Base-by-base conservation (phyloP, 1,140 invertebrate species). In the Subanguina moxae region DNA sequence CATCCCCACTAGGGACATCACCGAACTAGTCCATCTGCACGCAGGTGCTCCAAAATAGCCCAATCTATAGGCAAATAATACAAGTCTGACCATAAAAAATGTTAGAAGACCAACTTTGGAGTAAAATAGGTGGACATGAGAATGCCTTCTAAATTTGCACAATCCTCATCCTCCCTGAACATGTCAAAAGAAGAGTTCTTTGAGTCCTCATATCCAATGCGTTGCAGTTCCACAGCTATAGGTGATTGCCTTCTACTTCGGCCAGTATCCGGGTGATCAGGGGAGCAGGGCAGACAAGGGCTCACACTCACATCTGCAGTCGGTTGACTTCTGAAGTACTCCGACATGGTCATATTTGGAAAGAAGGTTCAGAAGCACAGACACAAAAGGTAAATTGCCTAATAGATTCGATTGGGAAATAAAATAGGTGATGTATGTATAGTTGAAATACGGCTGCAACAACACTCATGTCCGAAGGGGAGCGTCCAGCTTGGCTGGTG, bases 11-110 rank as follows among this genome's bases (percentile, higher is more conserved):
- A 72, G 64, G 17, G 74, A 28, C 13, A 72, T 72, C 27, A 72
- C 70, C 8, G 71, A 73, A 21, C 65, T 74, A 21, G 71, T 72
- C 19, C 68, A 75, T 15, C 71, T 72, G 48, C 72, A 72, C 25
- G 43, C 19, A 13, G 71, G 71, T 38, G 71, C 71, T 25, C 71
- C 71, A 48, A 72, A 72, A n/a, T 71, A 38, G n/a, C 72, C 72
- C 15, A 72, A 46, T 45, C 72, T 72, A 57, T 48, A 76, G 15
- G 70, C 19, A 25, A 73, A 61, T 19, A 61, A 21, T 61, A 13
- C 3, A 61, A 73, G 38, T 42, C n/a, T n/a, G n/a, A n/a, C n/a
- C n/a, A n/a, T n/a, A n/a, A n/a, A n/a, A n/a, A n/a, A n/a, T 38
- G 32, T 38, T 38, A 38, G 32, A 38, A 38, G 11, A 38, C 32